phyloP scores from a whole-genome alignment of 2,888 invertebrate species.

The Stenoptilia bipunctidactyla region DNA sequence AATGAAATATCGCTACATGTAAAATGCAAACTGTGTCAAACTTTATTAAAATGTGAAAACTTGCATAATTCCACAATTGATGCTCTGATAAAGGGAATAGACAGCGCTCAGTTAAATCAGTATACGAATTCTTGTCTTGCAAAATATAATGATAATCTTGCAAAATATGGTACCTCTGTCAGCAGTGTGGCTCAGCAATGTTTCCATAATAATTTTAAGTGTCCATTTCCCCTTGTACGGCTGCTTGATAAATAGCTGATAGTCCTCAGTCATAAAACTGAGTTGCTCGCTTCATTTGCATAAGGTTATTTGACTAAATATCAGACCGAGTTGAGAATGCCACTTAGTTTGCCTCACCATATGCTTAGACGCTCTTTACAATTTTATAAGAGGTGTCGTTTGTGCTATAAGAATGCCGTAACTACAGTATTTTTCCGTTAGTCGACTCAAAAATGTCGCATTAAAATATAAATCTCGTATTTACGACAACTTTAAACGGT shows the following conservation, averaged over 20 bases:
- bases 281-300: conserved; percentile 51
- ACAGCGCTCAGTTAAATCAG: conserved; percentile 15
- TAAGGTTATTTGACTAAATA: conserved; percentile 20
- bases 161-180: conserved; percentile 30
- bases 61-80: no score
- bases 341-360: no score
- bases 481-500: no score
- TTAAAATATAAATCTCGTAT: conserved; percentile 24
- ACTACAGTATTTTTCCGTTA: conserved; percentile 38
- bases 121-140: conserved; percentile 13
- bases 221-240: conserved; percentile 33
- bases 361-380: no score
- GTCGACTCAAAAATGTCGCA: conserved; percentile 41
- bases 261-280: conserved; percentile 42
- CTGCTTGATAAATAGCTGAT: conserved; percentile 41
- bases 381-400: no score
- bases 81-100: no score
- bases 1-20: no score
- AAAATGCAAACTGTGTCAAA: no score
- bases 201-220: conserved; percentile 33
- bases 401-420: no score
- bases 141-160: conserved; percentile 26
- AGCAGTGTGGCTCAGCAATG: conserved; percentile 28
- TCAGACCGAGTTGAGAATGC: not conserved
- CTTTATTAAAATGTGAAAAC: no score